Evolutionary conservation across 2,797 vertebrate species (phyloP), one percentile per base, ranked within the genome.

Genomic region (Gobionotothen gibberifrons): DNA sequence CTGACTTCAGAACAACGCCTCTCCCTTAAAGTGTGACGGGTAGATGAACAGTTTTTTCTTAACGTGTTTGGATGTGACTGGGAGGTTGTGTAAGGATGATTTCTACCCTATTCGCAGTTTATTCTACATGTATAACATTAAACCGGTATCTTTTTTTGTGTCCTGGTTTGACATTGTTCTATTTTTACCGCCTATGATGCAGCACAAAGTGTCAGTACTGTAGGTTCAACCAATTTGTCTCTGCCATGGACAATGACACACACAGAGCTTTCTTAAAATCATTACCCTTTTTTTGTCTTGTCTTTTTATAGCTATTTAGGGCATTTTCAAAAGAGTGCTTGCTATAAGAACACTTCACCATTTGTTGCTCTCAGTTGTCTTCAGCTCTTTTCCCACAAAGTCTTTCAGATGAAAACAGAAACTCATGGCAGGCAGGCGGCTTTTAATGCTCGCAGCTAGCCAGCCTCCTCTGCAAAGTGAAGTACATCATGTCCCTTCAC

Each of bases 241-340:
- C 60, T 46, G 46, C 17, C 19, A 13, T 15, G 43, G 69, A 69
- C 72, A 51, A 42, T 55, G 29, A 56, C 44, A 43, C 47, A 42
- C 9, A 7, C 29, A 47, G 19, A 62, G 14, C 44, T 55, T 46
- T 42, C 44, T 19, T 60, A 26, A 73, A 75, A 66, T 63, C 26
- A 17, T 21, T 17, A 66, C 21, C 44, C 21, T 48, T 62, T 53
- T 49, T 57, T 16, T 76, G 62, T 36, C 5, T 13, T 15, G 11
- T 72, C 79, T 84, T 80, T 87, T 87, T 81, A 74, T 82, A 86
- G 68, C 61, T 49, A 78, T 79, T 84, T 84, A 32, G 71, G 49
- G n/a, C 65, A 61, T 80, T 76, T 82, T 49, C 53, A 80, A 69
- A 87, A 84, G 67, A 78, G 42, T 9, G 29, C 55, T 63, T 13